Evolutionary conservation across 2,888 invertebrate species (phyloP), one percentile per base, ranked within the genome.

Genomic region (Caenorhabditis virilis): DNA sequence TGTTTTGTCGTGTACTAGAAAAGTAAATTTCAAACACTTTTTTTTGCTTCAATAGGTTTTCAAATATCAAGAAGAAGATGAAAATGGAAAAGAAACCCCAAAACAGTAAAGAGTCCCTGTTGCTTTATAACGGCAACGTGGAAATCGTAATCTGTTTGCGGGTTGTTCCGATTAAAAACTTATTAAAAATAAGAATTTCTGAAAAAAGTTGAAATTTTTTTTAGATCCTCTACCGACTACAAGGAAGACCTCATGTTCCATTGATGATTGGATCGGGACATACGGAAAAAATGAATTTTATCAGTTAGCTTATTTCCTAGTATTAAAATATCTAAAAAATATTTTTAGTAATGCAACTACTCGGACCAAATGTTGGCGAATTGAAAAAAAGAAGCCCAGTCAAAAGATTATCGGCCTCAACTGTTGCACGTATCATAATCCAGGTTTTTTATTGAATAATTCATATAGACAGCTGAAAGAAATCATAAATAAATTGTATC

Each of bases 331-430:
- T 5, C n/a, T 5, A 36, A 36, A 6, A 41, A 6, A 30, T 30
- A 6, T 22, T 23, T 56, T 25, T 41, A 53, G 77, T 74, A 5
- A 69, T 77, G 67, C 71, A 77, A 61, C 60, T 78, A 11, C 72
- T 77, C 9, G 67, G 69, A 9, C 64, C 63, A 39, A 77, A 78
- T 47, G 52, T 78, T 39, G 68, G 75, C 13, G 78, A 78, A 38
- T 41, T 78, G 53, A 61, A 74, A 47, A 74, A 75, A 42, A 55
- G 55, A 20, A 67, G 67, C 50, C 72, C 74, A 2, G 51, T 64
- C 15, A 69, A 67, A 20, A 61, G 75, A n/a, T 56, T 77, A 23
- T 66, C 66, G 23, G 41, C 47, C 1, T 43, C 47, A 9, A 76
- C 74, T 2, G 61, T 69, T 20, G 55, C 69, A 2, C 49, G 75